These are phyloP conservation scores for Pygoscelis antarcticus DNA, from an alignment of 2,113 vertebrate genomes.

Conservation along the genomic window DNA sequence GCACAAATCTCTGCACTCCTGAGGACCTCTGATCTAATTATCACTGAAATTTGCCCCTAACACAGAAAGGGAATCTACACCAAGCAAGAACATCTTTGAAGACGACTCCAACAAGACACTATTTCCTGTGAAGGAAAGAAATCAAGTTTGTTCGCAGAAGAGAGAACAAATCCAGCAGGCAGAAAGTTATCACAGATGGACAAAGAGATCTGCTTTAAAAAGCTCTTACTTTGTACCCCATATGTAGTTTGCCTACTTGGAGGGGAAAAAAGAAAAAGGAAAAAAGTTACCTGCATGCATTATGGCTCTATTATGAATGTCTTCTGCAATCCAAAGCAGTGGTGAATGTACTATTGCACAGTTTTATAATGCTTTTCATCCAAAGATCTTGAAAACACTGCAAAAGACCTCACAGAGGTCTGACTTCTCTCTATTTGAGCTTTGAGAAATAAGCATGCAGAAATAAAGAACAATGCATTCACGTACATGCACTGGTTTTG, in stretches of 20 bases:
- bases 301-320: background rate
- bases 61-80: background rate
- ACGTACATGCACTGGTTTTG: rapidly evolving
- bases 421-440: background rate
- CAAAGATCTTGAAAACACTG: background rate
- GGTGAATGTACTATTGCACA: background rate
- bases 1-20: background rate
- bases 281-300: background rate
- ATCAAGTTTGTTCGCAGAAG: background rate
- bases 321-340: background rate
- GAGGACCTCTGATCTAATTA: background rate
- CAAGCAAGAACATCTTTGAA: background rate
- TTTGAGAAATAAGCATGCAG: background rate
- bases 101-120: background rate
- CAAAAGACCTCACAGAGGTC: background rate
- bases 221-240: background rate
- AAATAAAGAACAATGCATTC: background rate
- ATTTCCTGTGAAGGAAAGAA: background rate
- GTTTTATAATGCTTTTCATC: background rate
- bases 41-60: background rate
- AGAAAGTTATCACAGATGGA: background rate
- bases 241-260: background rate
- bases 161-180: background rate
- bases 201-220: background rate
- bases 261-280: background rate